Evolutionary conservation across 2,888 invertebrate genomes (phyloP), one percentile per base, ranked within the genome.

Genomic region (Epistrophe eligans): DNA sequence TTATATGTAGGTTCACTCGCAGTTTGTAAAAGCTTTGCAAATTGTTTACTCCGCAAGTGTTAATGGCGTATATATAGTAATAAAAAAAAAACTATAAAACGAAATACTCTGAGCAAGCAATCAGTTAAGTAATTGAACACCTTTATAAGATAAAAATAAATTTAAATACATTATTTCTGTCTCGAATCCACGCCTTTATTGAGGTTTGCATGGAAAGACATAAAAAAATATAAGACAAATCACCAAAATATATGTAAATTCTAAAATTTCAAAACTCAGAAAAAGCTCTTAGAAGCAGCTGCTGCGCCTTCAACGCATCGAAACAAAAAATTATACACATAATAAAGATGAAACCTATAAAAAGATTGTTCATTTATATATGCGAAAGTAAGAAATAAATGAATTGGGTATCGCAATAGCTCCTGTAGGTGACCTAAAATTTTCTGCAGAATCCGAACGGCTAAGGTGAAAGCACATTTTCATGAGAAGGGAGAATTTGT

Each of bases 141-240:
- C 40, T 62, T 43, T 40, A 32, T 13, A 19, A 19, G 19, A 13
- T 19, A 60, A 60, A 45, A 60, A 45, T 43, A 24, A 43, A 24
- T 45, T 38, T 11, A n/a, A n/a, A n/a, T n/a, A 45, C 32, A 64
- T 45, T 64, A 48, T 45, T 28, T 64, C 4, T 40, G n/a, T 64
- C n/a, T 45, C 10, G 11, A 32, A n/a, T 45, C 17, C 45, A 40
- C 43, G 43, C 28, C 62, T 64, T 35, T 35, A 11, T 35, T 28
- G 43, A 64, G 43, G 62, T 64, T 43, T 40, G 40, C 19, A 62
- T 62, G 9, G 7, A 24, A 7, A 8, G 19, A 24, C 13, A 24
- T 38, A 0, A 60, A n/a, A 15, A 15, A 58, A 17, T 9, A 17
- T 13, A n/a, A 38, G 3, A 11, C 5, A 0, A 38, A 0, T 35